phyloP scores from a whole-genome alignment of 2,888 invertebrate species.

The Morinoia aosen region DNA sequence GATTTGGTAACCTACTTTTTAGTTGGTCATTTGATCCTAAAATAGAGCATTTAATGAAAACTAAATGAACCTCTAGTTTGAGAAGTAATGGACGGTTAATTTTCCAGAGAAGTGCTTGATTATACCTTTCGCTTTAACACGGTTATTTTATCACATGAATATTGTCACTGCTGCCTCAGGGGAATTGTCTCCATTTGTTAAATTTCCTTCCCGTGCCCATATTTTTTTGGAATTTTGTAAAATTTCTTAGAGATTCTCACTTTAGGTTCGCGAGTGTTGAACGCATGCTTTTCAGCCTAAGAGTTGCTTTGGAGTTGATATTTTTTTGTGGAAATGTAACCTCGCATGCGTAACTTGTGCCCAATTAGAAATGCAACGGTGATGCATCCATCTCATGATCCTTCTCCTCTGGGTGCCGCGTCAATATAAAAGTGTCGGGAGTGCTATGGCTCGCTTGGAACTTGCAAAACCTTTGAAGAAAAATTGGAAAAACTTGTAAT shows the following conservation, averaged over 20 bases:
- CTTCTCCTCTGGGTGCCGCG: too few species aligned
- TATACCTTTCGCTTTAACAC: not conserved
- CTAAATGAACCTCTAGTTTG: not conserved
- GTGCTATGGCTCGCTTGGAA: not conserved
- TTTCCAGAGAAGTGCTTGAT: not conserved
- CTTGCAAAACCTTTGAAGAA: not conserved
- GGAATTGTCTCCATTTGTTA: not conserved
- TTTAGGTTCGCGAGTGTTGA: not conserved
- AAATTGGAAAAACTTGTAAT: not conserved
- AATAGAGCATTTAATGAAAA: not conserved
- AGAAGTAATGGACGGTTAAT: not conserved
- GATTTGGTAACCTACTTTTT: not conserved
- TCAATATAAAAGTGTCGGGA: too few species aligned
- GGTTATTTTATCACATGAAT: not conserved
- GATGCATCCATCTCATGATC: not conserved
- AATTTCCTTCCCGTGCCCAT: not conserved
- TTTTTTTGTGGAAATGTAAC: not conserved
- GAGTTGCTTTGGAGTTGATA: not conserved
- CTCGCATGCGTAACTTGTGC: not conserved
- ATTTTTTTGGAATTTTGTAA: not conserved
- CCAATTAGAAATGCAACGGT: not conserved
- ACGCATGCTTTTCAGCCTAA: not conserved
- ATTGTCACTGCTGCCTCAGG: not conserved
- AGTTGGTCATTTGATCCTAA: not conserved
- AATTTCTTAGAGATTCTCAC: too few species aligned